A percentile compares a stretch with the other conserved stretches of the same genome.
Evolutionary conservation across 2,113 vertebrate genomes (phyloP).

Genomic region (Corvus moneduloides): DNA sequence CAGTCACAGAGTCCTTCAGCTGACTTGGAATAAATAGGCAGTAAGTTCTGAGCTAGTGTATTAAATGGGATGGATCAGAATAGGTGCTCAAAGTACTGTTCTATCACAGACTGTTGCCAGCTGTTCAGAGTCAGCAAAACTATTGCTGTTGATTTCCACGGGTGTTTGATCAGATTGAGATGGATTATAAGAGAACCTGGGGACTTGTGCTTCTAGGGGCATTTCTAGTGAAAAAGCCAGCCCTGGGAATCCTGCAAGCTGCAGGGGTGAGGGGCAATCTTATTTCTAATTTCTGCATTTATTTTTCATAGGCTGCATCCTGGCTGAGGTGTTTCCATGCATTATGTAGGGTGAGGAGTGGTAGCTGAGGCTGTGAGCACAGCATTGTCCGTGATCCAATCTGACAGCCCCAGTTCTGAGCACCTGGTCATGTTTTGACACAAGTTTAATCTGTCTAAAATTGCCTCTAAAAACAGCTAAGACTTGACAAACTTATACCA

Average conservation of each 20-base stretch:
- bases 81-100: not conserved
- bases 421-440: not conserved
- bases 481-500: not conserved
- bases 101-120: not conserved
- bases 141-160: not conserved
- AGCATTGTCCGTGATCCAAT: not conserved
- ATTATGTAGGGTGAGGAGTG: not conserved
- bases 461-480: not conserved
- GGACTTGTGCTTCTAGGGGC: not conserved
- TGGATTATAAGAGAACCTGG: not conserved
- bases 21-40: not conserved
- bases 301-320: not conserved
- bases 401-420: not conserved
- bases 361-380: not conserved
- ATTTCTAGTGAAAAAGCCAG: not conserved
- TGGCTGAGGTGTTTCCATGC: not conserved
- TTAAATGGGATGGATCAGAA: not conserved
- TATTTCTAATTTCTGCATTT: not conserved
- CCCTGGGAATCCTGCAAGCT: not conserved
- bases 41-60: not conserved
- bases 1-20: not conserved
- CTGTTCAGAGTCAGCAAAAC: constrained; percentile 1
- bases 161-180: not conserved
- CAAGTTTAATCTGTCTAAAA: not conserved
- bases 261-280: not conserved